Percentiles rank a stretch among this genome's conserved stretches.
Evolutionary conservation across 2,113 vertebrate genomes (phyloP).

Genomic region (cattle (Bos taurus)): DNA sequence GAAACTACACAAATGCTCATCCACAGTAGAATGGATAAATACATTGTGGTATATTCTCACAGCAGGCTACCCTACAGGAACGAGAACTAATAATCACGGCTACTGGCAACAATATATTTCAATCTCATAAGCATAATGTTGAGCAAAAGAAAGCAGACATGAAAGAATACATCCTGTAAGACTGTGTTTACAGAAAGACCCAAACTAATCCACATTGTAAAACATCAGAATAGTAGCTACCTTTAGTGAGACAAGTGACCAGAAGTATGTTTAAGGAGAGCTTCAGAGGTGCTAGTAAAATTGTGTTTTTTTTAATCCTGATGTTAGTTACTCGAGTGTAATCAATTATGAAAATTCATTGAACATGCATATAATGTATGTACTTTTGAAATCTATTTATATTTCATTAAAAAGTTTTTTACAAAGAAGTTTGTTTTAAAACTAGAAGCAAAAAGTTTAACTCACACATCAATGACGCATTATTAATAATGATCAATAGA

Average conservation of each 20-base stretch:
- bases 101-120: background rate
- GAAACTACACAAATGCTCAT: background rate
- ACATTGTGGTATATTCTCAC: background rate
- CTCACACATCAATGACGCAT: background rate
- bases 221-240: background rate
- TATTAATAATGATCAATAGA: background rate
- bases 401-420: background rate
- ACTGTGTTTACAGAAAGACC: background rate
- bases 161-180: background rate
- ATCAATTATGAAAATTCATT: background rate
- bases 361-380: background rate
- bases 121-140: background rate
- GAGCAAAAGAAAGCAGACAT: background rate
- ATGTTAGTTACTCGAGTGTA: background rate
- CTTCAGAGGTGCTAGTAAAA: background rate
- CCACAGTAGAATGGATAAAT: background rate
- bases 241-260: background rate
- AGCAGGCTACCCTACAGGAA: background rate
- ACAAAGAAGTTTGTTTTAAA: background rate
- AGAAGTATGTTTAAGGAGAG: background rate
- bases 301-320: background rate
- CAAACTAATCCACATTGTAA: background rate
- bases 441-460: background rate
- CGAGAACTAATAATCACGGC: background rate
- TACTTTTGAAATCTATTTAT: background rate